Percentiles rank a stretch among this genome's conserved stretches.
phyloP scores from a whole-genome alignment of 2,888 invertebrate genomes.

The Argyresthia albistria region DNA sequence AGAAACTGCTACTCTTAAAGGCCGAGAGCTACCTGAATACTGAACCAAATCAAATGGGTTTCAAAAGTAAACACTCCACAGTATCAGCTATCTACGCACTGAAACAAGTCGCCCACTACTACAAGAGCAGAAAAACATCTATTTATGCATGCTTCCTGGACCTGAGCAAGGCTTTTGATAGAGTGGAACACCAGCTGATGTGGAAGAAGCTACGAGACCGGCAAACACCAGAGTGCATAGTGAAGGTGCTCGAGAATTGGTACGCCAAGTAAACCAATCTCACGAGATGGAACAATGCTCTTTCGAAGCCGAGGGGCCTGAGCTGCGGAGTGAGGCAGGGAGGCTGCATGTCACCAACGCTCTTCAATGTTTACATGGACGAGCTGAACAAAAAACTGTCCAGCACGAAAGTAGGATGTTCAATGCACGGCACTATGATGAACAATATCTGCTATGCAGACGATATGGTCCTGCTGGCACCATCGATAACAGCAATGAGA shows the following conservation, averaged over 20 bases:
- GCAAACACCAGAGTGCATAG: neutral
- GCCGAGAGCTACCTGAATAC: neutral
- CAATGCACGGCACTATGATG: too few relatives aligned
- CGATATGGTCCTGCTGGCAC: too few relatives aligned
- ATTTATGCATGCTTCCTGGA: neutral
- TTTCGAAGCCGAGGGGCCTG: too few relatives aligned
- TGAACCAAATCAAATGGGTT: neutral
- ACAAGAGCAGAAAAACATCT: neutral
- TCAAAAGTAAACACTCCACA: neutral
- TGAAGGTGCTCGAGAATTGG: neutral
- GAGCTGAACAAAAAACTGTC: too few relatives aligned
- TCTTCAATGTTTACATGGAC: too few relatives aligned
- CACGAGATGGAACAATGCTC: neutral
- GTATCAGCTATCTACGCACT: neutral
- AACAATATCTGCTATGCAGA: too few relatives aligned
- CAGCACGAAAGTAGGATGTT: too few relatives aligned
- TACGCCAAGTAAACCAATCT: neutral
- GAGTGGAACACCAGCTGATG: neutral
- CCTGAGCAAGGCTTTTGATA: neutral
- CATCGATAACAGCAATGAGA: too few relatives aligned
- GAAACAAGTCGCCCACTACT: neutral
- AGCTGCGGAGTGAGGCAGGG: too few relatives aligned
- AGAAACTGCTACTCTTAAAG: neutral
- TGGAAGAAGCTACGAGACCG: neutral
- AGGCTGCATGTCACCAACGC: too few relatives aligned